Evolutionary conservation across 2,113 vertebrate genomes (phyloP).

Genomic region (Thalassoma bifasciatum): DNA sequence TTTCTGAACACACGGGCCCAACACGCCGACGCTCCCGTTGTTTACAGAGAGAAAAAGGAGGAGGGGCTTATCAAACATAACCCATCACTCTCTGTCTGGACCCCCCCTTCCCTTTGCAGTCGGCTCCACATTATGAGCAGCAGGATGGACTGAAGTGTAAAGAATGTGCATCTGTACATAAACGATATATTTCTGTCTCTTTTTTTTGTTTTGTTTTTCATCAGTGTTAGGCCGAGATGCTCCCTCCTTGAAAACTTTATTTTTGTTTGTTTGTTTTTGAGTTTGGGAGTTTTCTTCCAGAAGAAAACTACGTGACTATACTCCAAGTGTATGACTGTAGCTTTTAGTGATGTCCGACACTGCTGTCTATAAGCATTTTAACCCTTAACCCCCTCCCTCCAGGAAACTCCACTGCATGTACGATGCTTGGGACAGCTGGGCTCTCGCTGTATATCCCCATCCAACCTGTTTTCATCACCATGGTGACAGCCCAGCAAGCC

Average conservation of each 20-base stretch:
- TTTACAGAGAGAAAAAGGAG: slow-evolving; percentile 84
- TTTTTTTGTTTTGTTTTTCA: slow-evolving; percentile 78
- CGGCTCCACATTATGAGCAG: slow-evolving; percentile 80
- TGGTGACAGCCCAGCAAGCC: slow-evolving; percentile 83
- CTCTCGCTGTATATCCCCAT: slow-evolving; percentile 76
- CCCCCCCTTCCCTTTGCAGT: slow-evolving; percentile 52
- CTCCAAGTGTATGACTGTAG: slow-evolving; percentile 81
- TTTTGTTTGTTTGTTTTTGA: slow-evolving; percentile 59
- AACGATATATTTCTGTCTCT: slow-evolving; percentile 81
- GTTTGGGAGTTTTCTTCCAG: slow-evolving; percentile 73
- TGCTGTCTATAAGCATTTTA: slow-evolving; percentile 92
- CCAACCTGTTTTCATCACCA: slow-evolving; percentile 79
- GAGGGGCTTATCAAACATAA: slow-evolving; percentile 67
- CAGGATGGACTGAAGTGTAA: slow-evolving; percentile 85
- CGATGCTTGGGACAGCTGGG: slow-evolving; percentile 89
- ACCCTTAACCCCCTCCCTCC: slow-evolving; percentile 56
- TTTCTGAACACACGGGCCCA: slow-evolving; percentile 77
- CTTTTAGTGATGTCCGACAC: slow-evolving; percentile 89
- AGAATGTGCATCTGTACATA: slow-evolving; percentile 97
- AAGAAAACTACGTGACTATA: slow-evolving; percentile 61
- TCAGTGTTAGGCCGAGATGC: slow-evolving; percentile 90
- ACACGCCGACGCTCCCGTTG: slow-evolving; percentile 79
- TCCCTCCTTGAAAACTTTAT: slow-evolving; percentile 63
- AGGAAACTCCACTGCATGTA: slow-evolving; percentile 91
- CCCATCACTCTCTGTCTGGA: slow-evolving; percentile 48